Base-by-base conservation (phyloP, 1,140 invertebrate genomes). In the Calliopsis andreniformis region DNA sequence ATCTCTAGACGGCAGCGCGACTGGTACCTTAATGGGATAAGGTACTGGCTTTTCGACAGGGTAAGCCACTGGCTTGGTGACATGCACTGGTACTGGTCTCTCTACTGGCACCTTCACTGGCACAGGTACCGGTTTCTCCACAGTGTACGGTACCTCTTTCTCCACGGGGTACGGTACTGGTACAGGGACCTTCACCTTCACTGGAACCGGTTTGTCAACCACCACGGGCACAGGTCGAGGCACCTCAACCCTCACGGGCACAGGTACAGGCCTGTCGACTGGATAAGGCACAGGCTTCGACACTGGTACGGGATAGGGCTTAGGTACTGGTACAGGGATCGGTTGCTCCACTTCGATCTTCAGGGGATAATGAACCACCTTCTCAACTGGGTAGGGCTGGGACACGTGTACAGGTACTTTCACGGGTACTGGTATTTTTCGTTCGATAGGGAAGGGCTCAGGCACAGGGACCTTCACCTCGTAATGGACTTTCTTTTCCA, bases 271-370 rank as follows among this genome's bases (percentile, higher is more conserved):
- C 39, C 96, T 89, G 59, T 92, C 92, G 59, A 93, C 91, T 7
- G 92, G 87, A 47, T 92, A 91, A 10, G 86, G 89, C 0, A 91
- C 86, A 18, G 89, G 87, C 25, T 90, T 92, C 4, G 87, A 68
- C 0, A 92, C 85, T 0, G 61, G 35, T 4, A 83, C 71, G 0
- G 92, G 89, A 20, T 92, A 83, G 1, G 92, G 91, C 25, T 93
- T 92, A 4, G 94, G 92, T 14, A 96, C 95, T 85, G 96, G 94
- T 1, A 96, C 94, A 68, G 95, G 95, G 78, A 94, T 93, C 43
- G 80, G 82, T 42, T 51, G 51, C 4, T 84, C 93, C 93, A 91
- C 87, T 0, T 87, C 42, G 0, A 92, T 88, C 30, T 90, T 92
- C 0, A 92, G 84, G 0, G 92, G 91, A 63, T 88, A 89, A 0